These are phyloP conservation scores for Sarcophaga carnaria DNA, from an alignment of 2,888 invertebrate species.

Conservation along the genomic window DNA sequence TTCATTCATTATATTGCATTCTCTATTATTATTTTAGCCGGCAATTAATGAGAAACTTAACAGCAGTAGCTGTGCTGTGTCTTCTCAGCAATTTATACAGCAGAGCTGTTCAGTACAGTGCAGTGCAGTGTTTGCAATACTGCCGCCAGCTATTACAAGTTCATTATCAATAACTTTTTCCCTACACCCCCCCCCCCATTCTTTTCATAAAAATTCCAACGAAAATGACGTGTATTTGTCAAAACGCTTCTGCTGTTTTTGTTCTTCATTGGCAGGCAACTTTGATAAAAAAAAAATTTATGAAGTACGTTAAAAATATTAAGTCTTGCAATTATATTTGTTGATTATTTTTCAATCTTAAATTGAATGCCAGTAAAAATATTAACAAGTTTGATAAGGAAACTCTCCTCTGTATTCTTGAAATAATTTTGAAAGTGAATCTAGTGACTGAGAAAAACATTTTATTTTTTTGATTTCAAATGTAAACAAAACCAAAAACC, in stretches of 20 bases:
- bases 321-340: background rate
- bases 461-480: constrained; percentile 45
- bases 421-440: background rate
- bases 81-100: background rate
- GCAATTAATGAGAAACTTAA: constrained; percentile 54
- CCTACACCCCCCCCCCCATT: background rate
- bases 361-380: background rate
- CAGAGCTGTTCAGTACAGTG: background rate
- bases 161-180: constrained; percentile 62
- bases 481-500: constrained; percentile 66
- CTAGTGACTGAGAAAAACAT: constrained; percentile 9
- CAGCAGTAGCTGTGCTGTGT: constrained; percentile 15
- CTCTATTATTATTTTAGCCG: constrained; percentile 59
- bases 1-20: background rate
- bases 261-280: too few relatives aligned
- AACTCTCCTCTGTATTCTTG: background rate
- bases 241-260: background rate
- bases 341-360: background rate
- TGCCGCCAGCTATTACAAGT: constrained; percentile 48
- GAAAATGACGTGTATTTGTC: constrained; percentile 22
- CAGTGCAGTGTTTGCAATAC: constrained; percentile 2
- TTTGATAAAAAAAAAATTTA: background rate
- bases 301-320: background rate
- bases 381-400: constrained; percentile 37
- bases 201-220: background rate